Evolutionary conservation across 2,888 invertebrate genomes (phyloP), one percentile per base, ranked within the genome.

Genomic region (Arenicola marina): DNA sequence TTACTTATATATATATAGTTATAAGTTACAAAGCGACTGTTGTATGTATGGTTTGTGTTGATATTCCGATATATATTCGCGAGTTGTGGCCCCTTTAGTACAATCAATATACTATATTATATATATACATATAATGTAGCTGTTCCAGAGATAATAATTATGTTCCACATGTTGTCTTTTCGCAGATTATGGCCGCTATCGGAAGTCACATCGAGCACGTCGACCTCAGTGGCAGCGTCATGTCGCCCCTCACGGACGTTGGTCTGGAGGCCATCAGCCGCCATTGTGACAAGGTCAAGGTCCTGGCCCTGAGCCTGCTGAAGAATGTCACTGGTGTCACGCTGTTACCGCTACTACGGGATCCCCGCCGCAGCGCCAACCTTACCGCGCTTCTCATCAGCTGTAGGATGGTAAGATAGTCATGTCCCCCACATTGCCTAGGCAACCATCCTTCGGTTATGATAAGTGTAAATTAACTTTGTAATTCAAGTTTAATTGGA

Each of bases 151-250:
- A 21, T n/a, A n/a, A n/a, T n/a, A n/a, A n/a, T 34, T 18, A 21
- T 56, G 43, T 38, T 26, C 11, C 29, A 24, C 1, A 38, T n/a
- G n/a, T n/a, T n/a, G n/a, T n/a, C n/a, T n/a, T n/a, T n/a, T n/a
- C 38, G 26, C 53, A 60, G 60, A 54, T 79, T 29, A 59, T 79
- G 31, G 59, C 73, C 31, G 63, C 73, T 33, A 68, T 77, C 26
- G 80, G 80, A 11, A 53, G 55, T 2, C 62, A 67, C 11, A 61
- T 80, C 32, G 60, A 65, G 4, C 57, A 66, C 18, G 61, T 80
- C 32, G 78, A 80, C 62, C 62, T 80, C 46, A 76, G 78, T 68
- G 78, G 78, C 2, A 69, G 75, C 46, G 63, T 75, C 18, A 67
- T 56, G 32, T 66, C 65, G 2, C 48, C 61, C 24, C 60, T 80